phyloP scores from a whole-genome alignment of 2,113 vertebrate genomes.

The Podarcis cretensis region DNA sequence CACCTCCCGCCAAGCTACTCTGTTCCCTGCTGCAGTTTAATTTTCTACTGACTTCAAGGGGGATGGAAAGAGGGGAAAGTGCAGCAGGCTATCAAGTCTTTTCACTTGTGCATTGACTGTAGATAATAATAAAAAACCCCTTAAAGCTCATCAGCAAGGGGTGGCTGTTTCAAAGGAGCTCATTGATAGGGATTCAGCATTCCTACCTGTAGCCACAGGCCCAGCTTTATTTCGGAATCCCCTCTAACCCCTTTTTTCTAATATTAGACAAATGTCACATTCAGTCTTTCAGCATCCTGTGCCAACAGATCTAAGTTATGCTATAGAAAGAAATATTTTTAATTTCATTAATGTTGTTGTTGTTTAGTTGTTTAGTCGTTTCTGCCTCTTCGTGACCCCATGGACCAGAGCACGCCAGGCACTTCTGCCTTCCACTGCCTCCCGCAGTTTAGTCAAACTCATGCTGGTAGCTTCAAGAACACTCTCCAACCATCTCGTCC shows the following conservation, averaged over 20 bases:
- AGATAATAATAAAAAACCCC: not conserved
- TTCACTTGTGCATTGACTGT: not conserved
- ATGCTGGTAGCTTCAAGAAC: too few relatives aligned
- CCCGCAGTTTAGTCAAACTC: too few relatives aligned
- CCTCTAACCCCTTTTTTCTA: not conserved
- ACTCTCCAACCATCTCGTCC: too few relatives aligned
- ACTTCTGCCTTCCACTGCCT: too few relatives aligned
- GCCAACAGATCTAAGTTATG: not conserved
- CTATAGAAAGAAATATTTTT: not conserved
- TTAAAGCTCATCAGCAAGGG: not conserved
- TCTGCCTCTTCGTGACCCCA: too few relatives aligned
- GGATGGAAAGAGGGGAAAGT: too few relatives aligned
- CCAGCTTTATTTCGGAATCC: not conserved
- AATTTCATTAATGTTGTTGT: not conserved
- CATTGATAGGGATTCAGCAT: not conserved
- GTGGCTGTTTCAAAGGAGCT: not conserved
- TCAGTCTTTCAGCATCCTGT: not conserved
- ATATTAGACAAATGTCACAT: not conserved
- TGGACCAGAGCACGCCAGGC: too few relatives aligned
- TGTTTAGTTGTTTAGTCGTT: too few relatives aligned
- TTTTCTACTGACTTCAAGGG: not conserved
- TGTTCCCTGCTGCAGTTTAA: not conserved
- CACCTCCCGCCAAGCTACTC: not conserved
- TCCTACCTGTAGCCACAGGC: not conserved
- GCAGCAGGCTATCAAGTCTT: not conserved